Evolutionary conservation across 2,797 vertebrate species (phyloP), one percentile per base, ranked within the genome.

Genomic region (Orestias chungarensis): DNA sequence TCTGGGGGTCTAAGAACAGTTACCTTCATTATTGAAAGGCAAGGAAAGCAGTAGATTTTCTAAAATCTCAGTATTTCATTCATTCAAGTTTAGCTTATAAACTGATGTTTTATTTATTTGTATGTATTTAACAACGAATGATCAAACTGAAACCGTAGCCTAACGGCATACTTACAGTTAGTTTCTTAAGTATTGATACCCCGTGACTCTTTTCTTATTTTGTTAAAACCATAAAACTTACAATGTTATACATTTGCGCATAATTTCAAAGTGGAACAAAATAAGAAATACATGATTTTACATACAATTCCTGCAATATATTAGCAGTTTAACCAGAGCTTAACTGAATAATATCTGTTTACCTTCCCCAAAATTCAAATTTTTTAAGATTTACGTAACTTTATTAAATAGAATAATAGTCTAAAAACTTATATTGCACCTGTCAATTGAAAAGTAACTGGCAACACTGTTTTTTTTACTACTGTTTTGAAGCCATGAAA

Each of bases 1-100:
- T 87, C 94, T 96, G n/a, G 95, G 96, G 73, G 95, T 93, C 97
- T 98, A 89, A 52, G 74, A 72, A 86, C n/a, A 86, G 15, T 68
- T n/a, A 2, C 12, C 8, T 18, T 27, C 9, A 70, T 68, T 2
- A 66, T 74, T 68, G 52, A 4, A 68, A 1, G 0, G 9, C 38
- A 23, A 55, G 38, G 23, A 55, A 6, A 29, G 38, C 4, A 6
- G 42, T 7, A 42, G 55, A 50, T 54, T 14, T n/a, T 68, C 35
- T 35, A 6, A 25, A 68, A 52, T 25, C 6, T 67, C 5, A 18
- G 27, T 33, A 29, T 57, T 57, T 5, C 15, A 46, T 25, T 31
- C 64, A 46, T 0, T 33, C 6, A 35, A 23, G 11, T 47, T 47
- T 23, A 20, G 18, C 46, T 20, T 47, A 20, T 47, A 20, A 47